These are phyloP conservation scores for Oryzias celebensis DNA, from an alignment of 2,113 vertebrate genomes.

Conservation along the genomic window DNA sequence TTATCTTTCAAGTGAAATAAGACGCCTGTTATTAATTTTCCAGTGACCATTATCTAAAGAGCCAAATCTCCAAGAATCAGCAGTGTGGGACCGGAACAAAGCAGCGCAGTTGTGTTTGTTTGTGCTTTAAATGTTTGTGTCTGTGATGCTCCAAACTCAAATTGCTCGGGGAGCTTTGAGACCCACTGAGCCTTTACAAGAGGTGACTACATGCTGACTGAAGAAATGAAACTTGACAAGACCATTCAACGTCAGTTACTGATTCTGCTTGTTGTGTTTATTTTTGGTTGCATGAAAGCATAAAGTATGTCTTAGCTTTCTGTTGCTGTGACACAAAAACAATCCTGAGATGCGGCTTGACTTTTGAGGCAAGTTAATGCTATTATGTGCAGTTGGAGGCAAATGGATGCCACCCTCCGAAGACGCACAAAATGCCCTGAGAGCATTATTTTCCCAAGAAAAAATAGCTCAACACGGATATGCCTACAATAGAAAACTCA, in stretches of 20 bases:
- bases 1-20: conserved; percentile 54
- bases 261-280: conserved; percentile 3
- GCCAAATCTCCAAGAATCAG: conserved; percentile 34
- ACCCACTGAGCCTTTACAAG: conserved; percentile 31
- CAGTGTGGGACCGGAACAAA: conserved; percentile 23
- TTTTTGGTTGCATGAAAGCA: conserved; percentile 6
- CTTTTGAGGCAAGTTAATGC: conserved; percentile 1
- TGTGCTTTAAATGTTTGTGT: conserved; percentile 1
- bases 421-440: conserved; percentile 3
- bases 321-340: neutral
- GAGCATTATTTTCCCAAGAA: conserved; percentile 13
- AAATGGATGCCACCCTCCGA: conserved; percentile 1
- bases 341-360: conserved; percentile 1
- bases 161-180: conserved; percentile 23
- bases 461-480: conserved; percentile 5
- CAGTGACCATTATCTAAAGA: conserved; percentile 51
- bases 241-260: conserved; percentile 16
- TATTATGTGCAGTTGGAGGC: neutral
- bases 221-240: conserved; percentile 23
- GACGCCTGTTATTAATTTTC: conserved; percentile 62
- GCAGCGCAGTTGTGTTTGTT: conserved; percentile 5
- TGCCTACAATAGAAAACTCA: conserved; percentile 13
- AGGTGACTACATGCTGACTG: conserved; percentile 33
- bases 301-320: neutral
- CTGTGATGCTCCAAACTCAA: conserved; percentile 21